These are phyloP conservation scores for Brachionus calyciflorus DNA, from an alignment of 1,140 invertebrate species.

Conservation along the genomic window DNA sequence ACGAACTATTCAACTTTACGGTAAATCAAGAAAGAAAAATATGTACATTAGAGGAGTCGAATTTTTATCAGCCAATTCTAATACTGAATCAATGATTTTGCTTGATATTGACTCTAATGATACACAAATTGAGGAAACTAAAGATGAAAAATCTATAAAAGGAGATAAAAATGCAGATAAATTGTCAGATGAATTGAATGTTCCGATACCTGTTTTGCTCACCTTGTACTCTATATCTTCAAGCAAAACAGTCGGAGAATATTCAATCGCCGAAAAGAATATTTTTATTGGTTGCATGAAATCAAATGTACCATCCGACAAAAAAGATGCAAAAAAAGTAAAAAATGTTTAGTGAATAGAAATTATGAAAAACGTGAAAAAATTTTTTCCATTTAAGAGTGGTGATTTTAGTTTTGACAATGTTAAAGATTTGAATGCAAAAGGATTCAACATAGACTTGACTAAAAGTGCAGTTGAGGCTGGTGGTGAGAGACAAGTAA, in stretches of 20 bases:
- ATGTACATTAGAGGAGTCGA: conserved; percentile 45
- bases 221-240: conserved; percentile 30
- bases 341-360: background rate
- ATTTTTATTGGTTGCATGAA: conserved; percentile 36
- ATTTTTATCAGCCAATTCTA: conserved; percentile 28
- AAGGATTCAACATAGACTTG: conserved; percentile 58
- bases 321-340: conserved; percentile 46
- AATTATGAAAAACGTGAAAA: background rate
- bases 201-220: conserved; percentile 2
- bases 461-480: conserved; percentile 59
- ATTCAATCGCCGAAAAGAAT: conserved; percentile 18
- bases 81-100: conserved; percentile 9
- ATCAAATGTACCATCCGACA: conserved; percentile 6
- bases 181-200: background rate
- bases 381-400: conserved; percentile 52
- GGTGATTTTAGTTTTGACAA: conserved; percentile 60
- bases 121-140: background rate
- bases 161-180: conserved; percentile 23
- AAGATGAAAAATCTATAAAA: background rate
- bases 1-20: conserved; percentile 49
- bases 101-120: background rate
- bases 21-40: conserved; percentile 45
- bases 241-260: conserved; percentile 24
- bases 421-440: conserved; percentile 51
- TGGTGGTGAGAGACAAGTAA: conserved; percentile 54